These are phyloP conservation scores for Drosophila mojavensis DNA, from an alignment of 1,140 invertebrate species.

Conservation along the genomic window DNA sequence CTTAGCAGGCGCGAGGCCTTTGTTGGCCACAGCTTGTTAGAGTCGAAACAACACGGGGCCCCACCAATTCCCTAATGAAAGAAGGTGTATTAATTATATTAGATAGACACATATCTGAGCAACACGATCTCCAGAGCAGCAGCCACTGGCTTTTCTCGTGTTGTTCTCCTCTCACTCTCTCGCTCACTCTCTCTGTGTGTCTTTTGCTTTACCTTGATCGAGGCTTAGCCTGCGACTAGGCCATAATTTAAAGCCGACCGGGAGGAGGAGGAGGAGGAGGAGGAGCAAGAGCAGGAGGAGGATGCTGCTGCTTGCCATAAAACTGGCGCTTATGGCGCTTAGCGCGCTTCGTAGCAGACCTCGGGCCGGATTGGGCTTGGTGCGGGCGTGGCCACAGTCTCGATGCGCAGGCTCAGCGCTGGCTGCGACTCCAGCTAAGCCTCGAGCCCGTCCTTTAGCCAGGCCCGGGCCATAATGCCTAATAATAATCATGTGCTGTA, in stretches of 20 bases:
- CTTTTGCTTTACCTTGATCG: not conserved
- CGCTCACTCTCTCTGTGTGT: too few species aligned
- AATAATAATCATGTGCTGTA: conserved; percentile 82
- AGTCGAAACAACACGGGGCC: not conserved
- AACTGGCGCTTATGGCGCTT: conserved; percentile 65
- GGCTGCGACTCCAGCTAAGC: not conserved
- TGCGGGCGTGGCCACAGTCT: conserved; percentile 62
- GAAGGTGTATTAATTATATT: conserved; percentile 76
- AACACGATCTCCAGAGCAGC: conserved; percentile 49
- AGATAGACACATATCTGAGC: conserved; percentile 51
- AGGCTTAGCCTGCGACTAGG: conserved; percentile 39
- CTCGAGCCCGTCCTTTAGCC: conserved; percentile 27
- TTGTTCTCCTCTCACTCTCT: too few species aligned
- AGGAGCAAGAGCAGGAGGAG: conserved; percentile 27
- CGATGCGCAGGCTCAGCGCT: conserved; percentile 1
- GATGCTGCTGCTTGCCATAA: conserved; percentile 49
- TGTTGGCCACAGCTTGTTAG: conserved; percentile 55
- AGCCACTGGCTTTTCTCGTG: conserved; percentile 15
- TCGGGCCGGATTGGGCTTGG: conserved; percentile 74
- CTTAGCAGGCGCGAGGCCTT: conserved; percentile 50
- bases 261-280: conserved; percentile 28
- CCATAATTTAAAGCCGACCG: conserved; percentile 59
- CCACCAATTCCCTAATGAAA: conserved; percentile 38
- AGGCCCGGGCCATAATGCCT: conserved; percentile 65
- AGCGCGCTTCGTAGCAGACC: conserved; percentile 66